Base-by-base conservation (phyloP, 2,888 invertebrate genomes). In the Onthophagus sagittarius region DNA sequence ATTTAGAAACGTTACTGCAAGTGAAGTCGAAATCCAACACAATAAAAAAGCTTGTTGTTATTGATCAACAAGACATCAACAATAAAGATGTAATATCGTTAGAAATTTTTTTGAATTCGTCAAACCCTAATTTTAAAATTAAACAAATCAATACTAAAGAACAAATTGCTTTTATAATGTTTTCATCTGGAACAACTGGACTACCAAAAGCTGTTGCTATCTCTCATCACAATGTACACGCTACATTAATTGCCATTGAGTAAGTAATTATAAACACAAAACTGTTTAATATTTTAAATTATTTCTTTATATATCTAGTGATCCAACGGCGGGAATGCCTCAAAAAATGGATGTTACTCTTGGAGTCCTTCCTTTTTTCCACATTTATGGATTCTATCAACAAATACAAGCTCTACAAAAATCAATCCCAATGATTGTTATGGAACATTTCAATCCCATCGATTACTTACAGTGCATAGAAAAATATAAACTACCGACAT, bases 171-270 rank as follows among this genome's bases (percentile, higher is more conserved):
- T 87, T 90, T 0, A 88, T 94, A 75, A 89, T 93, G 78, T 94
- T 91, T 81, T 94, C 94, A 0, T 94, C 94, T 0, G 95, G 94
- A 9, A 95, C 94, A 0, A 92, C 91, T 0, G 94, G 94, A 0
- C 81, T 93, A 72, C 92, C 94, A 0, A 94, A 94, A 83, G 93
- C 93, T 33, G 94, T 94, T 0, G 89, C 91, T 87, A 85, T 93
- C 5, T 90, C 92, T 0, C 92, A 93, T 82, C 86, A 86, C 32
- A 94, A 93, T 84, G 85, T 91, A 84, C 15, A 69, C 9, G 70
- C 32, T 9, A 23, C 71, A 11, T 62, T 71, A 69, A 39, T 74
- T 65, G 64, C 65, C 32, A 33, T 71, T 67, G 33, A 70, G 71
- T 64, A n/a, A n/a, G n/a, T n/a, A 15, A n/a, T 63, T 31, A 63